These are phyloP conservation scores for Lepetodrilus schrolli DNA, from an alignment of 2,888 invertebrate species.

Conservation along the genomic window DNA sequence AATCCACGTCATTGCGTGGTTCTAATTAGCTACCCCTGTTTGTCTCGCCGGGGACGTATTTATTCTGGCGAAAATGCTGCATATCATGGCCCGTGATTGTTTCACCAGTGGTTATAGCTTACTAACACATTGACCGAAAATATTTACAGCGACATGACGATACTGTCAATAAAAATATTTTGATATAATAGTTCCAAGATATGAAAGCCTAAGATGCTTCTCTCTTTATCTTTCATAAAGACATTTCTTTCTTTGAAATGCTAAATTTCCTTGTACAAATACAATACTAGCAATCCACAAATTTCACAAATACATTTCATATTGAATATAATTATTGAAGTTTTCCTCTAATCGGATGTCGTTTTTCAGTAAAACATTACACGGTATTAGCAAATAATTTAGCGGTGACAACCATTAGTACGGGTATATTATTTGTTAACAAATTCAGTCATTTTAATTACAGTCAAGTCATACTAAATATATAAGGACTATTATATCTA, in stretches of 20 bases:
- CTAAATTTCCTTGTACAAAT: not conserved
- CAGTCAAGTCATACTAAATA: no score
- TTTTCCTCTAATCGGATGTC: no score
- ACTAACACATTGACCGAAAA: not conserved
- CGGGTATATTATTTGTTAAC: no score
- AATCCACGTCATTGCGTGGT: not conserved
- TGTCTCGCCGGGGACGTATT: not conserved
- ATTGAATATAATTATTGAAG: not conserved
- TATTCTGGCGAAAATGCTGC: not conserved
- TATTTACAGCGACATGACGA: no score
- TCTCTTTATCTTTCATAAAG: not conserved
- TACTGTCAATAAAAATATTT: no score
- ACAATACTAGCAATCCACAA: not conserved
- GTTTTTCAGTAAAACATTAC: no score
- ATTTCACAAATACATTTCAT: not conserved
- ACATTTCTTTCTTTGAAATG: not conserved
- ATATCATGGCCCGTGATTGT: not conserved
- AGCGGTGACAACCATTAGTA: no score
- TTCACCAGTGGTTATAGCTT: not conserved
- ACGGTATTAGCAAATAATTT: no score
- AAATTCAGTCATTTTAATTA: not conserved
- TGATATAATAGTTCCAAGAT: no score
- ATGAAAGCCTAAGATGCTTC: not conserved
- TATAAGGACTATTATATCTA: no score
- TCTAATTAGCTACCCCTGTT: slow-evolving; percentile 12